phyloP scores from a whole-genome alignment of 2,113 vertebrate species.

The Struthio camelus region DNA sequence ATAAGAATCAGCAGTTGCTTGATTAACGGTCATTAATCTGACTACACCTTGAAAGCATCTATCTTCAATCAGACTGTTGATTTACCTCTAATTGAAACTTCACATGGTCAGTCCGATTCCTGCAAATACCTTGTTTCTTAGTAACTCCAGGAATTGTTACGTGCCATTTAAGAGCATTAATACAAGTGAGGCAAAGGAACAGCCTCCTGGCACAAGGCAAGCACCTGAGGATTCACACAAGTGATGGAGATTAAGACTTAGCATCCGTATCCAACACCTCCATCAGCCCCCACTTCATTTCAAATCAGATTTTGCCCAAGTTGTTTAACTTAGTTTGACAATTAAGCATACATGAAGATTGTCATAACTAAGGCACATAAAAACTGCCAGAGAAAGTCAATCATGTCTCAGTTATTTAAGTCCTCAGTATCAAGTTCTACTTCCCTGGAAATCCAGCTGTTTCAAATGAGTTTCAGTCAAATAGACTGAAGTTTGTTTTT shows the following conservation, averaged over 20 bases:
- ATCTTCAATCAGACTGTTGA: background rate
- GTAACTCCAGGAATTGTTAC: background rate
- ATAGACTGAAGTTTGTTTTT: accelerated
- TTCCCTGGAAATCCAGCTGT: background rate
- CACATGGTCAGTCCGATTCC: accelerated
- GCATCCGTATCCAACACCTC: background rate
- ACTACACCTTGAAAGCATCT: background rate
- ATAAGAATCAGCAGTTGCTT: background rate
- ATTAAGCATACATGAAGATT: accelerated
- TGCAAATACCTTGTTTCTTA: accelerated
- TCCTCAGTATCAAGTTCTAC: background rate
- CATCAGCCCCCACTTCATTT: background rate
- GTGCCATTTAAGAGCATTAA: accelerated
- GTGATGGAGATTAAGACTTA: background rate
- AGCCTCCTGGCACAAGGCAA: background rate
- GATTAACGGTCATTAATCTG: accelerated
- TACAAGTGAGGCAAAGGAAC: background rate
- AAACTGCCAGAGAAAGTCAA: background rate
- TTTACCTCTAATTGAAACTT: background rate
- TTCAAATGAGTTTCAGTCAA: accelerated
- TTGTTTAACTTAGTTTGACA: background rate
- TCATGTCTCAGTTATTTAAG: background rate
- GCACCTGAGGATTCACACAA: background rate
- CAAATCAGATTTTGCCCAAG: background rate
- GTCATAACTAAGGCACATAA: accelerated